These are phyloP conservation scores for Clivina fossor DNA, from an alignment of 2,888 invertebrate genomes.

Conservation along the genomic window DNA sequence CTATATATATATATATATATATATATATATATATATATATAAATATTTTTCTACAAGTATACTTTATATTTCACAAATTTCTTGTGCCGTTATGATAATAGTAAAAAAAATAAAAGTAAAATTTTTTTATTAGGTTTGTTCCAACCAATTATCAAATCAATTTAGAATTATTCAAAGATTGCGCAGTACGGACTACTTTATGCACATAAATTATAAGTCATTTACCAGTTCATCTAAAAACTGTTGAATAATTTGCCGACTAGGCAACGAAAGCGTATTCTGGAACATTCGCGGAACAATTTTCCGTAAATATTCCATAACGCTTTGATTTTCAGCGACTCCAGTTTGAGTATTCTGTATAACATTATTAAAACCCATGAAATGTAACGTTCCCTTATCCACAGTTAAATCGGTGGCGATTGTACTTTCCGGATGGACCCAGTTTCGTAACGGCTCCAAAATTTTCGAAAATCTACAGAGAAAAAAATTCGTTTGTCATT, in stretches of 20 bases:
- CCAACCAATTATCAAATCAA: too few species aligned
- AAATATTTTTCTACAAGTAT: too few species aligned
- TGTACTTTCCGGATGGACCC: constrained; percentile 77
- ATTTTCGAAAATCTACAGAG: constrained; percentile 75
- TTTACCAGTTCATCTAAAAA: constrained; percentile 78
- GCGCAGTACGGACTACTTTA: too few species aligned
- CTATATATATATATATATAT: too few species aligned
- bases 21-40: too few species aligned
- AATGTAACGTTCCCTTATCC: constrained; percentile 74
- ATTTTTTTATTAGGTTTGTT: too few species aligned
- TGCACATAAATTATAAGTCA: too few species aligned
- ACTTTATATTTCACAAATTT: too few species aligned
- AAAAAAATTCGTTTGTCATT: not conserved
- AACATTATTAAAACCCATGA: constrained; percentile 79
- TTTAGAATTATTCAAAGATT: too few species aligned
- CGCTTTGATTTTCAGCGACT: constrained; percentile 53
- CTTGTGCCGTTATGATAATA: too few species aligned
- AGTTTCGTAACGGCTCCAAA: constrained; percentile 72
- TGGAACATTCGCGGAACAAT: constrained; percentile 91
- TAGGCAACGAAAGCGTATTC: constrained; percentile 79
- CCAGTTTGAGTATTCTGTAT: constrained; percentile 61
- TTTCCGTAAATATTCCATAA: constrained; percentile 84
- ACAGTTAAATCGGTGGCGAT: constrained; percentile 83
- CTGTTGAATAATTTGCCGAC: constrained; percentile 85
- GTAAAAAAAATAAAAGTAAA: too few species aligned